These are phyloP conservation scores for Brachionus koreanus DNA, from an alignment of 1,140 invertebrate species.

Conservation along the genomic window DNA sequence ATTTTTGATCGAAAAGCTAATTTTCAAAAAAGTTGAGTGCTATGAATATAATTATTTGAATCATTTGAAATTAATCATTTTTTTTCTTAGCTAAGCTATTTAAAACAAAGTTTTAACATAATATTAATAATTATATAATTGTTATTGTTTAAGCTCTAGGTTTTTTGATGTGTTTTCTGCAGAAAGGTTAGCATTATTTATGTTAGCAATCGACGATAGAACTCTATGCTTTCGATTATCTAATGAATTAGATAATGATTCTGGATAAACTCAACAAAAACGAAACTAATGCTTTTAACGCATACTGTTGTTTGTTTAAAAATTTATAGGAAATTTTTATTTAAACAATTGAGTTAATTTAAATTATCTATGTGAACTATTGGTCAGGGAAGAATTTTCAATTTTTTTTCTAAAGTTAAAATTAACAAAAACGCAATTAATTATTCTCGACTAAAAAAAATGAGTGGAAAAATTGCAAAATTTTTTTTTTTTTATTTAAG, in stretches of 20 bases:
- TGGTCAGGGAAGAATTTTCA: neutral
- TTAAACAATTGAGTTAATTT: neutral
- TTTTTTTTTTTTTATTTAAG: neutral
- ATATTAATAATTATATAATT: neutral
- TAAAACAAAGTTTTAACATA: neutral
- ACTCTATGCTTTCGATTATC: neutral
- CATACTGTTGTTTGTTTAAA: neutral
- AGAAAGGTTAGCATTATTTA: constrained; percentile 34
- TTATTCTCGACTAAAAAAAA: neutral
- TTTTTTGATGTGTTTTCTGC: neutral
- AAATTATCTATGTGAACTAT: neutral
- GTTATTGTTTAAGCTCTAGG: neutral
- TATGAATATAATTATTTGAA: constrained; percentile 13
- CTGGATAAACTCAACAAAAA: neutral
- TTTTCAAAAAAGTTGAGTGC: neutral
- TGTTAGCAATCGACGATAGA: neutral
- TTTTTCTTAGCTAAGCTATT: neutral
- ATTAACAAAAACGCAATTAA: neutral
- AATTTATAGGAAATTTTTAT: neutral
- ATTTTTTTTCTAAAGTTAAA: neutral
- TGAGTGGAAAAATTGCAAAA: neutral
- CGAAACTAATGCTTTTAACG: neutral
- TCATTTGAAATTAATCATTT: constrained; percentile 36
- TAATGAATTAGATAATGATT: neutral
- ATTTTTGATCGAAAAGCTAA: neutral